Evolutionary conservation across 2,113 vertebrate species (phyloP).

Genomic region (Carassius auratus): DNA sequence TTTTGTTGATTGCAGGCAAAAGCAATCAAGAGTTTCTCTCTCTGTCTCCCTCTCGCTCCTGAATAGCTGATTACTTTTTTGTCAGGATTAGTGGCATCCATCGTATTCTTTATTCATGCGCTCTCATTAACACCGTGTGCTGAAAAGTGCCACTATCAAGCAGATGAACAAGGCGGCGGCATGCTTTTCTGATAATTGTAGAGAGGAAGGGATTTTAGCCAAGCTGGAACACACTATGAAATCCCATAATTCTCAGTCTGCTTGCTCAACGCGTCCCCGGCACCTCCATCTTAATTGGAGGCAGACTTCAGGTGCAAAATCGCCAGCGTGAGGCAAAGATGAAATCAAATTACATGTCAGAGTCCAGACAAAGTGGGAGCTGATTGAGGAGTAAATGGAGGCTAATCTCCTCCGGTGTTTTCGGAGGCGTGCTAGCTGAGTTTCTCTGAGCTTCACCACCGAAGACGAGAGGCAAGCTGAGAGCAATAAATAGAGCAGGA

Average conservation of each 20-base stretch:
- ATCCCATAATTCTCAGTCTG: constrained; percentile 57
- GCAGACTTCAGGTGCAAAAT: constrained; percentile 43
- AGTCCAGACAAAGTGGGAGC: constrained; percentile 59
- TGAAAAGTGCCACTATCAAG: constrained; percentile 36
- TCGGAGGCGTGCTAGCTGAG: constrained; percentile 33
- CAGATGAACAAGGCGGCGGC: neutral
- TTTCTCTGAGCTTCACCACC: constrained; percentile 16
- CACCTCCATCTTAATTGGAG: constrained; percentile 53
- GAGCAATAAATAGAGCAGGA: constrained; percentile 42
- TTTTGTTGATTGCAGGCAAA: constrained; percentile 41
- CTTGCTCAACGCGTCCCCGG: constrained; percentile 29
- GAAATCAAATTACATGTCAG: constrained; percentile 68
- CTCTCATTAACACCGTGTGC: constrained; percentile 49
- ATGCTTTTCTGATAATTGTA: constrained; percentile 51
- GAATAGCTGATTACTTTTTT: constrained; percentile 40
- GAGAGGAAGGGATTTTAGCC: constrained; percentile 50
- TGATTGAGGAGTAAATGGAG: constrained; percentile 53
- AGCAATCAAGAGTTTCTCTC: constrained; percentile 43
- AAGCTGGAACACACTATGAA: constrained; percentile 50
- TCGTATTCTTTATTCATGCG: constrained; percentile 34
- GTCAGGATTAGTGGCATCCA: constrained; percentile 44
- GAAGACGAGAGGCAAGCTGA: constrained; percentile 41
- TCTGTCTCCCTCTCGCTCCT: neutral
- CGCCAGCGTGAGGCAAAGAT: constrained; percentile 54
- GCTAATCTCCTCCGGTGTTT: constrained; percentile 59